Base-by-base conservation (phyloP, 2,797 vertebrate genomes). In the Chromobotia macracanthus region DNA sequence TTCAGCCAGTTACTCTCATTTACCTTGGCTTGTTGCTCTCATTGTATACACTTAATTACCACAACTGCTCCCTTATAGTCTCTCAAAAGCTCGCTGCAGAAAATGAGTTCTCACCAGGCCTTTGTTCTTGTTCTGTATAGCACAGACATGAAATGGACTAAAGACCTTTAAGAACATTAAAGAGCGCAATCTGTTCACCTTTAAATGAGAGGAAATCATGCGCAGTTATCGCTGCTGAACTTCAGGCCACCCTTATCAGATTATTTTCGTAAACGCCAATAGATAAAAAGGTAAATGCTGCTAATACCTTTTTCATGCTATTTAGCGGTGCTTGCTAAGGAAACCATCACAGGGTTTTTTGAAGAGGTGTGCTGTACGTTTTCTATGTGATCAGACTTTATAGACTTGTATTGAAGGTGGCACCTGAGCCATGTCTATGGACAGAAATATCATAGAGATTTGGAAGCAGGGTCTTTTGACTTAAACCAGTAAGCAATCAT, bases 21-120 rank as follows among this genome's bases (percentile, higher is more conserved):
- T 82, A 87, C 71, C 51, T 75, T 23, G 38, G 78, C 74, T 64
- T 66, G 77, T 83, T 84, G 60, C 61, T 65, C 25, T 80, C 69
- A 71, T 75, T 77, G 80, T 66, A 77, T 51, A 25, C 69, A 48
- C 55, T 81, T 76, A 79, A 77, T 84, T 84, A 69, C 64, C 38
- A 75, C 75, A 80, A 74, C 65, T 71, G 71, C 68, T 80, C 58
- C 74, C 44, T 51, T 66, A 76, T 58, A 41, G 72, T 69, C 56
- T 80, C 61, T 70, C 74, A 65, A 46, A 35, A 41, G 58, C 55
- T 66, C 19, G 75, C 60, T 15, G 19, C 69, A 60, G 63, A 23
- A 69, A 75, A 66, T 68, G 3, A 80, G 66, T 74, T 69, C 25
- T 75, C 61, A 15, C 60, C 35, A 46, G 23, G 46, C 44, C 23